Evolutionary conservation across 1,140 invertebrate species (phyloP).

Genomic region (Pseudomyrmex gracilis): DNA sequence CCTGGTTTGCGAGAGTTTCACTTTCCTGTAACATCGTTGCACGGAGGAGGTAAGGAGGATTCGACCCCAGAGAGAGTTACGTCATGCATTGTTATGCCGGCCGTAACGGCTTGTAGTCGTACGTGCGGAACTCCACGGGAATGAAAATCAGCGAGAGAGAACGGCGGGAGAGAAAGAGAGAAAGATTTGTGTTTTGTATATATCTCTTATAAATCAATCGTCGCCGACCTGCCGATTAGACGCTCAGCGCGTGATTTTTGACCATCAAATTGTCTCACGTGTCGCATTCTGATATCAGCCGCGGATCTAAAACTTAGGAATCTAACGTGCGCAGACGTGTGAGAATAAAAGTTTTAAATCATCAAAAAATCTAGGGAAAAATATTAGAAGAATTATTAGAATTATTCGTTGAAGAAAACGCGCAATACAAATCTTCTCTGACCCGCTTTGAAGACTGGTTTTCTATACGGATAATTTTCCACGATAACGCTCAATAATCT

Average conservation of each 20-base stretch:
- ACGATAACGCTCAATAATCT: conserved; percentile 7
- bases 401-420: not conserved
- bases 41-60: conserved; percentile 84
- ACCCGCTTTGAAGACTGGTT: not conserved
- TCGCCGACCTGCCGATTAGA: conserved; percentile 17
- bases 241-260: conserved; percentile 23
- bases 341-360: not conserved
- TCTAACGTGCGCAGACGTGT: not conserved
- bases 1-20: conserved; percentile 86
- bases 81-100: conserved; percentile 85
- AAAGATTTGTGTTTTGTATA: not conserved
- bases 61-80: conserved; percentile 83
- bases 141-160: conserved; percentile 79
- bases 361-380: not conserved
- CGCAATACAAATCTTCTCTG: not conserved
- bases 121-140: conserved; percentile 81
- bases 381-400: not conserved
- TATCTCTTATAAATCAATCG: conserved; percentile 34
- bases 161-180: not conserved
- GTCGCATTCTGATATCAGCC: conserved; percentile 7
- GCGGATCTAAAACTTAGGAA: not conserved
- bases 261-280: not conserved
- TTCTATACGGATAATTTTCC: not conserved
- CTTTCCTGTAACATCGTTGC: conserved; percentile 84
- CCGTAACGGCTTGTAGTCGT: conserved; percentile 82